Conservation (phyloP, 2,797 vertebrate genomes). For the Falco concolor region DNA sequence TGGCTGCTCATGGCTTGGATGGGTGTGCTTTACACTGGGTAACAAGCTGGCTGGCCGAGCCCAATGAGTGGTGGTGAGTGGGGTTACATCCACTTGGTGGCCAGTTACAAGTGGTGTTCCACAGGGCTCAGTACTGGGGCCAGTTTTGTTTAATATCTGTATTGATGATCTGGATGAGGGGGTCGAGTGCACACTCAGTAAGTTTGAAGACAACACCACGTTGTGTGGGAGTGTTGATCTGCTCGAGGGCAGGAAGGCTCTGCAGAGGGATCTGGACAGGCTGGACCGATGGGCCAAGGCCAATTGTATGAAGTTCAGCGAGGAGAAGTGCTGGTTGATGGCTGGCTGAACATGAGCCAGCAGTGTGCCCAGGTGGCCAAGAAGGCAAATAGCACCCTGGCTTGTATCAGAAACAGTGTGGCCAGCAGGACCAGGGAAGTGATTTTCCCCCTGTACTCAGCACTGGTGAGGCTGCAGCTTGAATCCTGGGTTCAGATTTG, state of each 20-base stretch:
- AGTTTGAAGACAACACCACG: not conserved
- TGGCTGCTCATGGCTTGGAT: no score
- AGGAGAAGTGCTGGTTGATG: not conserved
- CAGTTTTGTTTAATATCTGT: not conserved
- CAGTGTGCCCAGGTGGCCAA: rapidly evolving
- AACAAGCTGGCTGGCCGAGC: no score
- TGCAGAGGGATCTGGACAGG: not conserved
- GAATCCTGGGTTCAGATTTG: not conserved
- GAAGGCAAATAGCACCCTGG: not conserved
- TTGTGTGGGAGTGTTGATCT: not conserved
- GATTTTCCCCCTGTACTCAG: not conserved
- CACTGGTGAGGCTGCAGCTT: not conserved
- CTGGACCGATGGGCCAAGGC: not conserved
- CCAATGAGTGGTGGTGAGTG: no score
- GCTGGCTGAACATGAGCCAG: not conserved
- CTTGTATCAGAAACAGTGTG: not conserved
- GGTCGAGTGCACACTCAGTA: rapidly evolving
- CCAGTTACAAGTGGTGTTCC: not conserved
- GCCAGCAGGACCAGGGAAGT: not conserved
- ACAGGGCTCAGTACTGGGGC: not conserved
- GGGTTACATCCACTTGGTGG: not conserved
- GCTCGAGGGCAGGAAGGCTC: not conserved
- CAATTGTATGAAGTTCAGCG: not conserved
- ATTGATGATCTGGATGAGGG: rapidly evolving
- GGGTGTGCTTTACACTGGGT: no score